Evolutionary conservation across 1,140 invertebrate genomes (phyloP), one percentile per base, ranked within the genome.

Genomic region (Danaus plexippus): DNA sequence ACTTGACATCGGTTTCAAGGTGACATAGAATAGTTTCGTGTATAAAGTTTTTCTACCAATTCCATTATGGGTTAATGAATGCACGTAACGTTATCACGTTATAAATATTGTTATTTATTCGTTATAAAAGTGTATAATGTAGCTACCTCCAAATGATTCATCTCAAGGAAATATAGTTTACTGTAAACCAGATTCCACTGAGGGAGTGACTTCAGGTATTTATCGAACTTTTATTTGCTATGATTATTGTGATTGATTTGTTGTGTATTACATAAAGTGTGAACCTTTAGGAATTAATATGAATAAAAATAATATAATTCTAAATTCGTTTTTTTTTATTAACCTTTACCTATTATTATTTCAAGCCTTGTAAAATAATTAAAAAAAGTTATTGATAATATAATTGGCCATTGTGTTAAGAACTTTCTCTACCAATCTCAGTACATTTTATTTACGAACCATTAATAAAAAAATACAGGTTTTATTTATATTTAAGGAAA

Each of bases 151-250:
- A 66, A 62, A 64, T 68, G 59, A 71, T 70, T 68, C 72, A 71
- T 75, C 67, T 68, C 69, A 83, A 79, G 69, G 75, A 66, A 73
- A 63, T 68, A 78, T 1, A 15, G 73, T 69, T 73, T 66, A 58
- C 68, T 79, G 69, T 82, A 79, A 71, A 78, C 75, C 72, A 73
- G 80, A 75, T 71, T 73, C 77, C 69, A 74, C 71, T 77, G 69
- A 75, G 82, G 22, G 80, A 84, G 71, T 73, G 63, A 80, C 72
- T 59, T 79, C 82, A 85, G 82, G 82, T 85, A 85, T 85, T 85
- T 85, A 85, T 85, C 64, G 68, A 67, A 69, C 67, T 77, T 77
- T 75, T 75, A 64, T 73, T 79, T 70, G 65, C 67, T 63, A 71
- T 68, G 58, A 53, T 55, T n/a, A 58, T 63, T 68, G 60, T 67